These are phyloP conservation scores for Euclidia mi DNA, from an alignment of 2,888 invertebrate species.

Conservation along the genomic window DNA sequence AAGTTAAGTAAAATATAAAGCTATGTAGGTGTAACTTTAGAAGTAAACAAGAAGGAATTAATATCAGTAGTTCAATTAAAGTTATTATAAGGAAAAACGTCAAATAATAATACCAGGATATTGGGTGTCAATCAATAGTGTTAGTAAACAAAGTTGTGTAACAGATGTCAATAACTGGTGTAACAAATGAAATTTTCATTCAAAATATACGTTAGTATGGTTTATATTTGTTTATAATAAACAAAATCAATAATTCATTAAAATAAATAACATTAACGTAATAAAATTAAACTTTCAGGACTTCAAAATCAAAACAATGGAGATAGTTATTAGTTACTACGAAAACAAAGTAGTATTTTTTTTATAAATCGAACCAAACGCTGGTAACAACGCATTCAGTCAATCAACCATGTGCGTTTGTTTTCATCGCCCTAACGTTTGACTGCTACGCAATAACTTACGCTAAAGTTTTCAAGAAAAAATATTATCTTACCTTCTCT, in stretches of 20 bases:
- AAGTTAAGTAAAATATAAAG: no score
- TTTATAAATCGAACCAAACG: slow-evolving; percentile 20
- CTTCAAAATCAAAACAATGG: slow-evolving; percentile 7
- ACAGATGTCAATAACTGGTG: background rate
- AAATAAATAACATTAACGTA: background rate
- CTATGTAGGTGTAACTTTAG: no score
- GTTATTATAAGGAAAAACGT: background rate
- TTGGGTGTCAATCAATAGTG: slow-evolving; percentile 2
- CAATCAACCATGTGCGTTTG: slow-evolving; percentile 81
- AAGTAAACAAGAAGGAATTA: no score
- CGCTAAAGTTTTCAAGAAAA: slow-evolving; percentile 40
- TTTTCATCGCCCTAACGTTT: slow-evolving; percentile 64
- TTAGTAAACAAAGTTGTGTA: slow-evolving; percentile 20
- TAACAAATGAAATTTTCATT: background rate
- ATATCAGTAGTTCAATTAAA: no score
- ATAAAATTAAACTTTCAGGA: background rate
- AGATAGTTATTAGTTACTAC: slow-evolving; percentile 15
- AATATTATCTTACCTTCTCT: slow-evolving; percentile 92
- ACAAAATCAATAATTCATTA: background rate
- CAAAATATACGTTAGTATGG: background rate
- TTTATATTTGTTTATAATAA: slow-evolving; percentile 16
- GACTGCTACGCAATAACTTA: slow-evolving; percentile 69
- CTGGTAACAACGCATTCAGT: slow-evolving; percentile 44
- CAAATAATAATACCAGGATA: slow-evolving; percentile 12
- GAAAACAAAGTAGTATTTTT: slow-evolving; percentile 39